A percentile compares a stretch with the other conserved stretches of the same genome.
These are phyloP conservation scores for Tympanuchus pallidicinctus DNA, from an alignment of 2,113 vertebrate genomes.

Conservation along the genomic window DNA sequence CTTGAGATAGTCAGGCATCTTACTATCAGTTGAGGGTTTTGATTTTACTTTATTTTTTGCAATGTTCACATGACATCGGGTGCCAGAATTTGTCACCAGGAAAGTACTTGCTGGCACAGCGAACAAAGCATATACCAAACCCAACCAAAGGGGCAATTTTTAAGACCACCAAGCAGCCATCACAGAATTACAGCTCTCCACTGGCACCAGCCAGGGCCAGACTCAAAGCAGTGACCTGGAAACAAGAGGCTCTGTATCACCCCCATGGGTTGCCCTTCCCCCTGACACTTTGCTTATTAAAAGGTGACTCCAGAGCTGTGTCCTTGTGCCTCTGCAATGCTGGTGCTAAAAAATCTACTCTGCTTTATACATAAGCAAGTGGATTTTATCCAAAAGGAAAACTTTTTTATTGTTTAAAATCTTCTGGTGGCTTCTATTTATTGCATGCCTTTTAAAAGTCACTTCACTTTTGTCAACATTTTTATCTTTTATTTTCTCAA, in stretches of 20 bases:
- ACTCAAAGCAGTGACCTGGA: slow-evolving; percentile 71
- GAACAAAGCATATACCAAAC: background rate
- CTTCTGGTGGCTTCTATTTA: slow-evolving; percentile 26
- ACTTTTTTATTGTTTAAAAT: slow-evolving; percentile 9
- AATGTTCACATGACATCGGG: background rate
- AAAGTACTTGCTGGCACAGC: background rate
- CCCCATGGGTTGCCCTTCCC: background rate
- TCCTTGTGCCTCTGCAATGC: background rate
- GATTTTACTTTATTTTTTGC: background rate
- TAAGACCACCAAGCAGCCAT: background rate
- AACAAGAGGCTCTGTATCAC: slow-evolving; percentile 44
- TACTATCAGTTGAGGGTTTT: background rate
- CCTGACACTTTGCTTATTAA: slow-evolving; percentile 64
- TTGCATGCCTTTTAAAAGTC: background rate
- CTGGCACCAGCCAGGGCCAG: background rate
- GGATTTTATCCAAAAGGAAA: slow-evolving; percentile 15
- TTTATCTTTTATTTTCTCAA: slow-evolving; percentile 37
- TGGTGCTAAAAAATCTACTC: background rate
- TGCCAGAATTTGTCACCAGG: background rate
- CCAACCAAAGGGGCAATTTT: background rate
- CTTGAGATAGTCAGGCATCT: background rate
- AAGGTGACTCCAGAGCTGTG: background rate
- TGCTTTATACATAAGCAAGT: background rate
- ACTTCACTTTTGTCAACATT: slow-evolving; percentile 11
- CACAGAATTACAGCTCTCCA: slow-evolving; percentile 12